Percentiles rank a stretch among this genome's conserved stretches.
These are phyloP conservation scores for Schrankia costaestrigalis DNA, from an alignment of 2,888 invertebrate genomes.

Conservation along the genomic window DNA sequence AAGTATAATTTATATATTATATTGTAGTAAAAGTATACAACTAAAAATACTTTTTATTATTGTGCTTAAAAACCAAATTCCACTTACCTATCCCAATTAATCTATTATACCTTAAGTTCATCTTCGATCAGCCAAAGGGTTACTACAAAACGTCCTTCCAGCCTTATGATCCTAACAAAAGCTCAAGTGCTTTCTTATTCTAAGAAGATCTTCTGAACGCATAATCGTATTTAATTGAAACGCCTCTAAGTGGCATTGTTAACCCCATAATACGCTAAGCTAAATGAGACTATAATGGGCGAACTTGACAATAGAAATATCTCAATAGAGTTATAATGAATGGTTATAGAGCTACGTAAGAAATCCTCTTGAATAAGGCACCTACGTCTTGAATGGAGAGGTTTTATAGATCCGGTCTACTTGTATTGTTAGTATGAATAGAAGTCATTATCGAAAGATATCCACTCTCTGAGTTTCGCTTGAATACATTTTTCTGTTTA, in stretches of 20 bases:
- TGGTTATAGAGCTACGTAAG: conserved; percentile 62
- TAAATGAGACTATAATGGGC: conserved; percentile 65
- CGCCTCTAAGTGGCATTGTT: conserved; percentile 38
- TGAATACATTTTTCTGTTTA: conserved; percentile 41
- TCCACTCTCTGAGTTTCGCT: conserved; percentile 43
- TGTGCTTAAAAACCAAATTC: too few relatives aligned
- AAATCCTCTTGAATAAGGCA: conserved; percentile 63
- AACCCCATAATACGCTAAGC: conserved; percentile 45
- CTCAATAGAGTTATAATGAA: conserved; percentile 71
- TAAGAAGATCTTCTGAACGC: background rate
- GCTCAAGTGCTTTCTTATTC: background rate
- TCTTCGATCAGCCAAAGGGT: too few relatives aligned
- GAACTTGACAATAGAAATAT: conserved; percentile 56
- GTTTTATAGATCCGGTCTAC: conserved; percentile 57
- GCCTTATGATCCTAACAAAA: background rate
- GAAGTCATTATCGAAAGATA: conserved; percentile 60
- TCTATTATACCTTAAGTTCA: too few relatives aligned
- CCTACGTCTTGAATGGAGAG: conserved; percentile 60
- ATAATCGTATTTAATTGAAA: conserved; percentile 38
- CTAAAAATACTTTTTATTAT: too few relatives aligned
- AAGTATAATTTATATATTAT: too few relatives aligned
- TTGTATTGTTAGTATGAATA: conserved; percentile 65
- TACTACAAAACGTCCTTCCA: too few relatives aligned
- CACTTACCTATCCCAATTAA: too few relatives aligned
- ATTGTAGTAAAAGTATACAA: too few relatives aligned